A percentile compares a stretch with the other conserved stretches of the same genome.
phyloP scores from a whole-genome alignment of 2,113 vertebrate genomes.

The Dicerorhinus sumatrensis region DNA sequence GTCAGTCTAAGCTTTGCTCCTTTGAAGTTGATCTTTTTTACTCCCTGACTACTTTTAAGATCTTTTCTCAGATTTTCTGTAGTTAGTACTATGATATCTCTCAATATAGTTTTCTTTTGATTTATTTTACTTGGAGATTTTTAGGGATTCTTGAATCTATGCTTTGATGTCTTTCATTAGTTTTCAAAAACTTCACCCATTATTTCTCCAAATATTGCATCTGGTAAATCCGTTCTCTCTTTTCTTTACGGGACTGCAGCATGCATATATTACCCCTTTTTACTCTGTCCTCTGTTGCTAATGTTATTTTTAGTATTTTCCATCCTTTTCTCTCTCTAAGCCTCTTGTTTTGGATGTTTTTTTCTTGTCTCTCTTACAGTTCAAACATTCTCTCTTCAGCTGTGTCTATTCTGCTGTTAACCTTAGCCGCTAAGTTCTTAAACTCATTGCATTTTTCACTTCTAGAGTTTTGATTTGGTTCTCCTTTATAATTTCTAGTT shows the following conservation, averaged over 20 bases:
- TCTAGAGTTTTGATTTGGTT: background rate
- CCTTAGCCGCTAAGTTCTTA: background rate
- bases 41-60: background rate
- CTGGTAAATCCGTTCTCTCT: background rate
- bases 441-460: background rate
- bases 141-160: background rate
- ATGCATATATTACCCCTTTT: background rate
- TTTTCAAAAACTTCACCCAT: background rate
- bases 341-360: background rate
- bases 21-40: background rate
- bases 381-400: background rate
- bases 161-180: background rate
- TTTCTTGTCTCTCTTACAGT: background rate
- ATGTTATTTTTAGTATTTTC: background rate
- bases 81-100: background rate
- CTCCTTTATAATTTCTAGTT: constrained; percentile 28
- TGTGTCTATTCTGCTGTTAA: background rate
- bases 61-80: background rate
- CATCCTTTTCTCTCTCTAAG: background rate
- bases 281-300: background rate
- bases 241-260: background rate
- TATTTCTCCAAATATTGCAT: background rate
- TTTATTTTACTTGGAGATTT: background rate
- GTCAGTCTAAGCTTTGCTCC: background rate
- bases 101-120: background rate